These are phyloP conservation scores for Poliocrania exsul DNA, from an alignment of 2,797 vertebrate species.

Conservation along the genomic window DNA sequence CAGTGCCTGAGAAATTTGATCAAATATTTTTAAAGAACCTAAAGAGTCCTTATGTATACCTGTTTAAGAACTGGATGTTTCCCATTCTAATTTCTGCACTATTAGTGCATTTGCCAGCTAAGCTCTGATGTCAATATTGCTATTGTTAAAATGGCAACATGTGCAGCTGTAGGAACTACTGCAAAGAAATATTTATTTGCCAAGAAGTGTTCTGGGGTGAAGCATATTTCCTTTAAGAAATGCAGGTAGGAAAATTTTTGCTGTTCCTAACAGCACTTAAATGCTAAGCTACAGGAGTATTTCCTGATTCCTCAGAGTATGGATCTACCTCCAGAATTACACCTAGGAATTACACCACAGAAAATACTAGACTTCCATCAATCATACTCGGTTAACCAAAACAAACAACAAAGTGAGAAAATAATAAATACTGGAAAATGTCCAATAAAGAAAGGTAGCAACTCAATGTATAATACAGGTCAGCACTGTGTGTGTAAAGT, in stretches of 20 bases:
- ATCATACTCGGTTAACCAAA: background rate
- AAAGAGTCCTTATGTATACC: background rate
- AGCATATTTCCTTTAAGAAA: background rate
- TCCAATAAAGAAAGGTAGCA: background rate
- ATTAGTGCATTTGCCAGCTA: slow-evolving; percentile 31
- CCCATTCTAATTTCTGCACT: slow-evolving; percentile 14
- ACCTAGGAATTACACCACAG: background rate
- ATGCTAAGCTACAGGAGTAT: background rate
- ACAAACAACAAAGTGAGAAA: background rate
- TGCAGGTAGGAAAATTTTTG: background rate
- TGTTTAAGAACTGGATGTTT: slow-evolving; percentile 5
- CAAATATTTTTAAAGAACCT: background rate
- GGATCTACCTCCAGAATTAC: background rate
- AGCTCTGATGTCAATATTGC: background rate
- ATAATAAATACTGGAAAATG: background rate
- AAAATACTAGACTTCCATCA: background rate
- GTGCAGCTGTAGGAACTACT: background rate
- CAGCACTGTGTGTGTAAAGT: background rate
- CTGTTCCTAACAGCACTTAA: background rate
- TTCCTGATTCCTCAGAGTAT: background rate
- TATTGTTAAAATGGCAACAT: background rate
- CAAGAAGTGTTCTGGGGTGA: background rate
- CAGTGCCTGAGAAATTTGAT: background rate
- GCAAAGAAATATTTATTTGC: background rate
- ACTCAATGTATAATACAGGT: background rate